Conservation (phyloP, 2,888 invertebrate genomes). For the Proisotoma minuta region DNA sequence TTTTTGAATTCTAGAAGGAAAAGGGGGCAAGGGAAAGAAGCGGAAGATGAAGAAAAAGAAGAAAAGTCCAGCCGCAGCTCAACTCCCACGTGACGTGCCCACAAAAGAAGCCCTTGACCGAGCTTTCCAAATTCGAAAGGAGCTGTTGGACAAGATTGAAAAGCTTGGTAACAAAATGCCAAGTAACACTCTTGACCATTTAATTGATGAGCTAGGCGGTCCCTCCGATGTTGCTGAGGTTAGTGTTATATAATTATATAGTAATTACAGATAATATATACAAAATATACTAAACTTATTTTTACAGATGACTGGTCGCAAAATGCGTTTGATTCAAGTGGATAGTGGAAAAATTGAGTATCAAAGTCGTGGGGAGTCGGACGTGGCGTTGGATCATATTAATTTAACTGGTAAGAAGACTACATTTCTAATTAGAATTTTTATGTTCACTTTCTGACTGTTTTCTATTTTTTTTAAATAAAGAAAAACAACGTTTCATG, state of each 20-base stretch:
- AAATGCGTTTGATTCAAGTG: slow-evolving; percentile 85
- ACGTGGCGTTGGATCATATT: slow-evolving; percentile 92
- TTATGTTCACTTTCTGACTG: no score
- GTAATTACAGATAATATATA: no score
- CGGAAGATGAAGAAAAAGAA: slow-evolving; percentile 39
- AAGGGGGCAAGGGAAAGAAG: slow-evolving; percentile 17
- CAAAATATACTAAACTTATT: no score
- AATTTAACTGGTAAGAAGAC: slow-evolving; percentile 89
- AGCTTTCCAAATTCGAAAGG: slow-evolving; percentile 88
- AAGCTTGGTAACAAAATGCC: slow-evolving; percentile 80
- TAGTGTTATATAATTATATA: no score
- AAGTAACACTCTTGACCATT: slow-evolving; percentile 94
- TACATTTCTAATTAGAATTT: no score
- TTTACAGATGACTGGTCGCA: slow-evolving; percentile 88
- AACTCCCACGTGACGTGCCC: slow-evolving; percentile 52
- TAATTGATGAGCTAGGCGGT: slow-evolving; percentile 96
- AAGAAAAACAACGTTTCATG: slow-evolving; percentile 81
- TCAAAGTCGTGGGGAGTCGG: slow-evolving; percentile 88
- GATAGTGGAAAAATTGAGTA: slow-evolving; percentile 90
- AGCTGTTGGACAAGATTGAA: slow-evolving; percentile 79
- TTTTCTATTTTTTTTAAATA: no score
- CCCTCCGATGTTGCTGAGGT: slow-evolving; percentile 95
- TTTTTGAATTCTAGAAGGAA: no score
- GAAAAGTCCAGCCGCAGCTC: slow-evolving; percentile 19
- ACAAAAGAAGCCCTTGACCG: slow-evolving; percentile 80